Evolutionary conservation across 1,140 invertebrate species (phyloP).

Genomic region (Vanessa tameamea): DNA sequence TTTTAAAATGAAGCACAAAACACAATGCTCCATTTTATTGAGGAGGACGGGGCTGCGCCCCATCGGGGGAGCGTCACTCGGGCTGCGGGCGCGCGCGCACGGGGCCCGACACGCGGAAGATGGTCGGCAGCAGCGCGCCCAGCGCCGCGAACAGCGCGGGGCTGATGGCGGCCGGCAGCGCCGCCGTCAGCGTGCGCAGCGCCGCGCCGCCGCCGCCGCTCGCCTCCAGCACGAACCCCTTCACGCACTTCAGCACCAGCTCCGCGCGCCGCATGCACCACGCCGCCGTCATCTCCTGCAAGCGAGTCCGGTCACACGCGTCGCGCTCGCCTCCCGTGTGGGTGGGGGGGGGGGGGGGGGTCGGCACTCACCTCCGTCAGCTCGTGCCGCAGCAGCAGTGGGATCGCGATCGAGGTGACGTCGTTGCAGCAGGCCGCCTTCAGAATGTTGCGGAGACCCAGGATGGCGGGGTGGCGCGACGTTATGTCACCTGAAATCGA

Average conservation of each 20-base stretch:
- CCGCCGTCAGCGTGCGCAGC: constrained; percentile 86
- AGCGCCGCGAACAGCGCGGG: constrained; percentile 79
- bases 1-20: too few relatives aligned
- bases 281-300: constrained; percentile 95
- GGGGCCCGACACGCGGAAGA: constrained; percentile 54
- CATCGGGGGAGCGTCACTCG: neutral
- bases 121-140: constrained; percentile 77
- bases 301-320: too few relatives aligned
- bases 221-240: constrained; percentile 99
- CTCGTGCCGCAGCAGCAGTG: constrained; percentile 94
- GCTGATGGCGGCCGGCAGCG: constrained; percentile 86
- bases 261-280: constrained; percentile 98
- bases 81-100: constrained; percentile 31
- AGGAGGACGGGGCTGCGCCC: too few relatives aligned
- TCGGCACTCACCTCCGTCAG: constrained; percentile 90
- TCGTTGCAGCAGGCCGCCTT: constrained; percentile 96
- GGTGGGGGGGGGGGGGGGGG: too few relatives aligned
- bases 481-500: constrained; percentile 89
- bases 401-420: constrained; percentile 95
- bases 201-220: constrained; percentile 95
- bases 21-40: too few relatives aligned
- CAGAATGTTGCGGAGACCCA: constrained; percentile 96
- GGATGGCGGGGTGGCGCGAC: constrained; percentile 96
- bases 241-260: constrained; percentile 98
- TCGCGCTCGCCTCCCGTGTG: too few relatives aligned